Conservation (phyloP, 2,797 vertebrate genomes). For the Acanthurus tractus region DNA sequence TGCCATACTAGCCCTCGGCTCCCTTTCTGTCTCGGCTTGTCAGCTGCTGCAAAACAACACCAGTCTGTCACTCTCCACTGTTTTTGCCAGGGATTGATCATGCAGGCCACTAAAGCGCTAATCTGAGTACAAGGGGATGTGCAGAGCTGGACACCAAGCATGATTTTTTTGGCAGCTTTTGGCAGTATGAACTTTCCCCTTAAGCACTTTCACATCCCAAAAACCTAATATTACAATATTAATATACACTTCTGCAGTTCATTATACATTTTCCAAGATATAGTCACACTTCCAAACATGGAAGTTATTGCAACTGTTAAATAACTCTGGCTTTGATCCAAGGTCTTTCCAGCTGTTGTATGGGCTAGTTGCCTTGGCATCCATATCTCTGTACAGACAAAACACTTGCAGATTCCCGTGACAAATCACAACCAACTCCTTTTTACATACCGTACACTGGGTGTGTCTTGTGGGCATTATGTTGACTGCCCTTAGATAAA, state of each 20-base stretch:
- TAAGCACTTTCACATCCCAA: not conserved
- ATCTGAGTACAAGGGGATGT: constrained; percentile 3
- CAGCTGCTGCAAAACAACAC: constrained; percentile 53
- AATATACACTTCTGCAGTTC: not conserved
- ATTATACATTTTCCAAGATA: not conserved
- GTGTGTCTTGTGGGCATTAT: constrained; percentile 52
- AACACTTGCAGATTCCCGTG: constrained; percentile 64
- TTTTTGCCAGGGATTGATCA: constrained; percentile 37
- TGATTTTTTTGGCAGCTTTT: not conserved
- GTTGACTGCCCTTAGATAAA: constrained; percentile 33
- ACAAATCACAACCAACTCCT: constrained; percentile 68
- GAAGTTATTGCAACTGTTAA: constrained; percentile 9
- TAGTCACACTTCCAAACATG: not conserved
- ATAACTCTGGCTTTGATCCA: constrained; percentile 24
- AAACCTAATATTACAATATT: not conserved
- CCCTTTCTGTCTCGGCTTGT: constrained; percentile 50
- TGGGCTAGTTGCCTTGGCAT: constrained; percentile 28
- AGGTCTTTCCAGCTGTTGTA: constrained; percentile 21
- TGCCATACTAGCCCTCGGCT: constrained; percentile 41
- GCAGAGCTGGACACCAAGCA: not conserved
- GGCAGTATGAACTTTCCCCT: not conserved
- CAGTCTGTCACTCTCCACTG: constrained; percentile 27
- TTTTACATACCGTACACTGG: constrained; percentile 59
- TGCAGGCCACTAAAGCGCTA: constrained; percentile 2
- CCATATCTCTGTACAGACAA: constrained; percentile 39